These are phyloP conservation scores for Astyanax mexicanus DNA, from an alignment of 2,797 vertebrate genomes.

Conservation along the genomic window DNA sequence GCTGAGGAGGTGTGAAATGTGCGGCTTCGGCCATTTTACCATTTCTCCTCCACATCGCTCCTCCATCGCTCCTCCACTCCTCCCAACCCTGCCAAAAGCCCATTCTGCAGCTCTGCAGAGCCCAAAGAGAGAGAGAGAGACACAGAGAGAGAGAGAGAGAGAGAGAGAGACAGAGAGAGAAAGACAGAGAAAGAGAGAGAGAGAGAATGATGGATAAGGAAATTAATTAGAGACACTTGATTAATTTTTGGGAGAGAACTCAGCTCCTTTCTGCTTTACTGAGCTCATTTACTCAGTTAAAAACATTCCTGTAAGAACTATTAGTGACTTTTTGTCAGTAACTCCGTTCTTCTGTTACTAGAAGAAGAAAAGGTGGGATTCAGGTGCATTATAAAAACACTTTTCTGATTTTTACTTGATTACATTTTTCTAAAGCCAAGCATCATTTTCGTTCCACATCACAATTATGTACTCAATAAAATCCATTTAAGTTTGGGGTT, in stretches of 20 bases:
- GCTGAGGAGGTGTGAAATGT: constrained; percentile 80
- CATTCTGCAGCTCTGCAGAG: constrained; percentile 65
- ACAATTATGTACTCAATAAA: no score
- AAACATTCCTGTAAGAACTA: background rate
- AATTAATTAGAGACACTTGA: background rate
- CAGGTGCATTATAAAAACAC: no score
- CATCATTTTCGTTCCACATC: no score
- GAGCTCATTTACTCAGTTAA: background rate
- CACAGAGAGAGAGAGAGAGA: background rate
- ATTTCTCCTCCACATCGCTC: constrained; percentile 72
- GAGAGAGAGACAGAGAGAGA: constrained; percentile 9
- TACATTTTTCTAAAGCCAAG: no score
- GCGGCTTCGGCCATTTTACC: constrained; percentile 77
- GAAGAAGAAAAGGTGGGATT: no score
- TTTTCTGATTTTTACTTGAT: no score
- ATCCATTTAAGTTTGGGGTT: no score
- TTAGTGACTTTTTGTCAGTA: background rate
- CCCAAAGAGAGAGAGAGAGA: background rate
- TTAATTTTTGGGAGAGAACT: background rate
- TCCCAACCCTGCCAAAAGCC: constrained; percentile 69
- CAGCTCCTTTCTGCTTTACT: background rate
- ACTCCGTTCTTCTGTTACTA: no score
- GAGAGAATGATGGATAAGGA: constrained; percentile 11
- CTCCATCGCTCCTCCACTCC: constrained; percentile 63
- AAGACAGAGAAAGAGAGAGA: background rate